Evolutionary conservation across 2,113 vertebrate genomes (phyloP), one percentile per base, ranked within the genome.

Genomic region (Calyptomena viridis): DNA sequence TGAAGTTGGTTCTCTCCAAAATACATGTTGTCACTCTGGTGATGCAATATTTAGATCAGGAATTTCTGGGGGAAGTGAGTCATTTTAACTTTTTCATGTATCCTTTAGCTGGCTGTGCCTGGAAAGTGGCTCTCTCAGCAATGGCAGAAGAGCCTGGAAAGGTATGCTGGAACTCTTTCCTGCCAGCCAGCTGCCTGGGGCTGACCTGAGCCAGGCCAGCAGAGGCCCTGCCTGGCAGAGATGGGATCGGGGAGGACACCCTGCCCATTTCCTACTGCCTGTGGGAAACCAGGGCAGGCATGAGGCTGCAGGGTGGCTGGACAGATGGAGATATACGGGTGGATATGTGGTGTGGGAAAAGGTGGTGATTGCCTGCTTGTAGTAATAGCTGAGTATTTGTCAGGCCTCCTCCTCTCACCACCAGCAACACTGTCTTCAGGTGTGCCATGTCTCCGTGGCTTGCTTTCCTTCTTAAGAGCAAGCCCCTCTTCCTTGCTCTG

Each of bases 361-460:
- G 27, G 44, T 39, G 53, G 11, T 11, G 46, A 39, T 11, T 63
- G 37, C 28, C 30, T 49, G 3, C 33, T 37, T 27, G 31, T 9
- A 14, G 11, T 8, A 78, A 74, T 11, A 63, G 42, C 35, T 17
- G 74, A 42, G 58, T 27, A 40, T 8, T 90, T 68, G 35, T 37
- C 50, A 49, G 42, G 50, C 30, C 83, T 90, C 9, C 35, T 79
- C 8, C 44, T 64, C 63, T 87, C 56, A 17, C 33, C 20, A 4
- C 35, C 47, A 69, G 62, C 78, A 66, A 5, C 5, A 2, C 21
- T 7, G 37, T 25, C 62, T 55, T 42, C 67, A 74, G 35, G 11
- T 37, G 30, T 1, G 0, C 27, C 2, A 1, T 5, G 8, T 14
- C 14, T 73, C 64, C 2, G 1, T 5, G 39, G 40, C 17, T n/a